Evolutionary conservation across 2,888 invertebrate species (phyloP).

Genomic region (Parnassius glacialis): DNA sequence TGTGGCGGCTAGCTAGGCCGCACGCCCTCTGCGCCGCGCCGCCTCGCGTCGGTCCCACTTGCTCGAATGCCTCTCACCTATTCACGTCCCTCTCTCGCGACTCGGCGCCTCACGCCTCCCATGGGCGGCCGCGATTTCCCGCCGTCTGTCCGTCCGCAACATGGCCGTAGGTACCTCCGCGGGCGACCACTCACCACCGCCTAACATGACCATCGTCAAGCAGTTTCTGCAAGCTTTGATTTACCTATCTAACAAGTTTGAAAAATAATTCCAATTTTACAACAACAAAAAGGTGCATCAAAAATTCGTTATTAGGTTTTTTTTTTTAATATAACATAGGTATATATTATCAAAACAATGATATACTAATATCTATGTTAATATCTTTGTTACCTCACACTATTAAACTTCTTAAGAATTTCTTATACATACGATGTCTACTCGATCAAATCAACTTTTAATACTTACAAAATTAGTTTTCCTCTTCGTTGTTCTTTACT

Average conservation of each 20-base stretch:
- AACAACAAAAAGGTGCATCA: too few relatives aligned
- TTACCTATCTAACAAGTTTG: not conserved
- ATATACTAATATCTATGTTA: too few relatives aligned
- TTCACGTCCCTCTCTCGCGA: slow-evolving; percentile 56
- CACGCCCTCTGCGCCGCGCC: slow-evolving; percentile 81
- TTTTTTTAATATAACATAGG: too few relatives aligned
- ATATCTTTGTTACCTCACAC: too few relatives aligned
- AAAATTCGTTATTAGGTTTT: too few relatives aligned
- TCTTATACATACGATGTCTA: too few relatives aligned
- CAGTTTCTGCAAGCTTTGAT: slow-evolving; percentile 8
- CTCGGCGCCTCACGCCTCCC: slow-evolving; percentile 74
- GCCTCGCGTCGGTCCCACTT: slow-evolving; percentile 73
- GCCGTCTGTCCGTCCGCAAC: slow-evolving; percentile 65
- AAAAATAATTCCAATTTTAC: not conserved
- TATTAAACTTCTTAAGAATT: too few relatives aligned
- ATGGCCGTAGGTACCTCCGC: slow-evolving; percentile 66
- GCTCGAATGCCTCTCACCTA: slow-evolving; percentile 42
- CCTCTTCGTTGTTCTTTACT: too few relatives aligned
- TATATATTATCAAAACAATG: too few relatives aligned
- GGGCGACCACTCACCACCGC: slow-evolving; percentile 47
- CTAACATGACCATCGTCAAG: slow-evolving; percentile 45
- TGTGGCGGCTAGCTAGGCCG: slow-evolving; percentile 73
- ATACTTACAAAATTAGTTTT: too few relatives aligned
- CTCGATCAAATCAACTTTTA: too few relatives aligned
- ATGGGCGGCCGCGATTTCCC: slow-evolving; percentile 80